Percentiles rank a stretch among this genome's conserved stretches.
Evolutionary conservation across 2,113 vertebrate genomes (phyloP).

Genomic region (Nasalis larvatus): DNA sequence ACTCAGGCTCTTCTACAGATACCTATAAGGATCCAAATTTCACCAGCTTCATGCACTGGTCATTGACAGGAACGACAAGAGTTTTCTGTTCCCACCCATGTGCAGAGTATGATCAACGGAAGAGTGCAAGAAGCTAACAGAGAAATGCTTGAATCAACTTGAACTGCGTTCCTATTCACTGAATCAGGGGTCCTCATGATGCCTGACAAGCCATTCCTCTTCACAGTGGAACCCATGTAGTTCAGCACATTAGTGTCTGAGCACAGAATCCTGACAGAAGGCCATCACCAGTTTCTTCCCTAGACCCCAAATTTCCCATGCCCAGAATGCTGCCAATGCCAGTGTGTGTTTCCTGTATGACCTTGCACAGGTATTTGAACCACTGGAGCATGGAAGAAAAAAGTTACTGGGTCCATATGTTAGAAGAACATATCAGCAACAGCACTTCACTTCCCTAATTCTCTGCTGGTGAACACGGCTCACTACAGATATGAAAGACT

Average conservation of each 20-base stretch:
- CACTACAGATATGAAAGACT: background rate
- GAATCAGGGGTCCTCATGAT: background rate
- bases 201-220: background rate
- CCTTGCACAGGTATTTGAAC: background rate
- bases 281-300: background rate
- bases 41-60: background rate
- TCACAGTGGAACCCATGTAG: background rate
- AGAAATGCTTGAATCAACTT: background rate
- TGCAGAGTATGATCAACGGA: background rate
- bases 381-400: rapidly evolving
- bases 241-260: background rate
- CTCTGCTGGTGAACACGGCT: background rate
- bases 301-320: background rate
- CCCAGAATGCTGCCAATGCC: background rate
- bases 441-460: background rate
- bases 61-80: background rate
- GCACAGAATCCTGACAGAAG: background rate
- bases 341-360: background rate
- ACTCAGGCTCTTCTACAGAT: background rate
- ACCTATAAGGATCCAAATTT: background rate
- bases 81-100: background rate
- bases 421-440: background rate
- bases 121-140: background rate
- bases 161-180: background rate
- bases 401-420: too few species aligned